phyloP scores from a whole-genome alignment of 1,140 invertebrate species.

The Anastatus disparis region DNA sequence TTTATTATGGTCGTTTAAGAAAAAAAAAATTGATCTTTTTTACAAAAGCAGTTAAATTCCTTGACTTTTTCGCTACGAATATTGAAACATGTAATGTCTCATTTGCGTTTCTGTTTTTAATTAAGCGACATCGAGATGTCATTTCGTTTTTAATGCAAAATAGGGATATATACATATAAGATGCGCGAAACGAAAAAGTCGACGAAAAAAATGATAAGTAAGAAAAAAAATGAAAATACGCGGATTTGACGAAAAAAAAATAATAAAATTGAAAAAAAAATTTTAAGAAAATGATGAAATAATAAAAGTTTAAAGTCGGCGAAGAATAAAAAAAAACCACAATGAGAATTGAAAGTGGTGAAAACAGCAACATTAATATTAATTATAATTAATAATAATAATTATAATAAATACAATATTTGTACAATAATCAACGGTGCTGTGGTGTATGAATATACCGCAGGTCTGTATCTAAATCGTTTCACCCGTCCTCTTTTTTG shows the following conservation, averaged over 20 bases:
- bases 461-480: conserved; percentile 49
- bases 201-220: conserved; percentile 37
- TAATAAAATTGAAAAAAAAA: conserved; percentile 41
- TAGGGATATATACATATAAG: conserved; percentile 48
- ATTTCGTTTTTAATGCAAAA: conserved; percentile 46
- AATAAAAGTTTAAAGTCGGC: conserved; percentile 38
- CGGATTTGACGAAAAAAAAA: conserved; percentile 33
- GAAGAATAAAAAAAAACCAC: conserved; percentile 49
- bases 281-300: conserved; percentile 31
- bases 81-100: conserved; percentile 30
- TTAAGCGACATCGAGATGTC: conserved; percentile 45
- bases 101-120: conserved; percentile 40
- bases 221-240: conserved; percentile 37
- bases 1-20: conserved; percentile 19
- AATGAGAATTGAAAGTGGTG: conserved; percentile 56
- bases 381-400: conserved; percentile 65
- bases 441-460: conserved; percentile 53
- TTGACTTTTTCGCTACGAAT: conserved; percentile 39
- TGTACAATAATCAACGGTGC: conserved; percentile 66
- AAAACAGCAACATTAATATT: conserved; percentile 65
- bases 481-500: conserved; percentile 45
- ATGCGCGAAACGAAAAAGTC: conserved; percentile 44
- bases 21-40: conserved; percentile 14
- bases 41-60: conserved; percentile 20
- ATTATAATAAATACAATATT: conserved; percentile 68